Base-by-base conservation (phyloP, 2,113 vertebrate species). In the Bos javanicus region DNA sequence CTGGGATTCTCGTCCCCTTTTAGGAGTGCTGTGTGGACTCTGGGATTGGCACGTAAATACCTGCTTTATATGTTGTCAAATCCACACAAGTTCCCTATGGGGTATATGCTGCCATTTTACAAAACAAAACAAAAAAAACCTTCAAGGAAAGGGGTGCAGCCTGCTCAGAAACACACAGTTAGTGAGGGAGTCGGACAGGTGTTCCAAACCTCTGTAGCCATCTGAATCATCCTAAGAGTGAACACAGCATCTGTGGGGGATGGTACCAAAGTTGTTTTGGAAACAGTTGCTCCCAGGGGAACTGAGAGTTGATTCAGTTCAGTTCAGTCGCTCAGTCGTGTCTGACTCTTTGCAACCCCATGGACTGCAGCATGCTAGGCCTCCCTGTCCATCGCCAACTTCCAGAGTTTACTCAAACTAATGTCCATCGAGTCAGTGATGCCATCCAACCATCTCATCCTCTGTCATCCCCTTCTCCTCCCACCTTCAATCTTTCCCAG, bases 351-450 rank as follows among this genome's bases (percentile, higher is more conserved):
- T 64, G 33, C 3, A 2, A 9, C 1, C 33, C 33, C 7, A 19
- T 19, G 62, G 7, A 64, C 3, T 17, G 62, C 33, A n/a, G 62
- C 33, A 16, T 2, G 7, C 33, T 16, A 64, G 15, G 33, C 30
- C 62, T 64, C 17, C 62, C 62, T 64, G 15, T n/a, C 7, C 62
- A n/a, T n/a, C 2, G 16, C 15, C 33, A 64, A 7, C 62, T 64
- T 9, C 16, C 8, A 8, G 33, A 64, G 62, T 64, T 17, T 3
- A 19, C 16, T 64, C 62, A 64, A n/a, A n/a, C 62, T n/a, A 16
- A n/a, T n/a, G 33, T n/a, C 62, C 3, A 2, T 64, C 0, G 1
- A n/a, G 7, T n/a, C 0, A 1, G 16, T 17, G 62, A n/a, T 64
- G 33, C 62, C 33, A 64, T n/a, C 62, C 62, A 64, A 7, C 62